Percentiles rank a stretch among this genome's conserved stretches.
These are phyloP conservation scores for Pristionchus pacificus DNA, from an alignment of 1,140 invertebrate species.

Conservation along the genomic window DNA sequence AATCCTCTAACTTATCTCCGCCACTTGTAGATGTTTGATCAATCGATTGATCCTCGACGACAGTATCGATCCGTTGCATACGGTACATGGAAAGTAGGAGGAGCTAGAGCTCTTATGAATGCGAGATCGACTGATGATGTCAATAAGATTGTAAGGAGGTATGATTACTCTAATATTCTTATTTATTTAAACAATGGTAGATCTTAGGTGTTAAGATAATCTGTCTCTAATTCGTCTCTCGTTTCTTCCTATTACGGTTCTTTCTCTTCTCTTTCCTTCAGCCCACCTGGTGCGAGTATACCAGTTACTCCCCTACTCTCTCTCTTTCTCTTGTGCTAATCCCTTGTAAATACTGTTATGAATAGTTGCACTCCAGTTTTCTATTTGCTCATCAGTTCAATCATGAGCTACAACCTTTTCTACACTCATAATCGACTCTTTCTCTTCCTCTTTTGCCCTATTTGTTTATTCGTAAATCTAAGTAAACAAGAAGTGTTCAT, in stretches of 20 bases:
- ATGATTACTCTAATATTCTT: no score
- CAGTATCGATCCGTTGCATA: not conserved
- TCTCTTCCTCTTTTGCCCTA: not conserved
- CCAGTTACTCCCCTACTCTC: not conserved
- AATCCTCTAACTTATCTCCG: no score
- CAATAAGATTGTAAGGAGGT: not conserved
- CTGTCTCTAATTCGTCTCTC: not conserved
- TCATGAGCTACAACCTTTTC: not conserved
- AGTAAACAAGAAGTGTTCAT: not conserved
- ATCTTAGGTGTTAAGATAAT: no score
- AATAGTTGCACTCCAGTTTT: no score
- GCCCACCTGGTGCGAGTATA: not conserved
- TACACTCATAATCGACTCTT: no score
- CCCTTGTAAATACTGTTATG: no score
- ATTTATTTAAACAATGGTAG: no score
- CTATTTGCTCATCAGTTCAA: not conserved
- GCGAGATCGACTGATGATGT: not conserved
- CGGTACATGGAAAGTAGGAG: not conserved
- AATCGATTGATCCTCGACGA: not conserved
- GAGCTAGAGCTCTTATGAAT: not conserved
- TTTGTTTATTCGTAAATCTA: no score
- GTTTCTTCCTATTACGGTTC: not conserved
- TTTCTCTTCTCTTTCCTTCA: not conserved
- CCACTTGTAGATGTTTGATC: no score
- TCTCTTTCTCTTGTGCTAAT: no score